phyloP scores from a whole-genome alignment of 2,888 invertebrate species.

The Lasius platythorax region DNA sequence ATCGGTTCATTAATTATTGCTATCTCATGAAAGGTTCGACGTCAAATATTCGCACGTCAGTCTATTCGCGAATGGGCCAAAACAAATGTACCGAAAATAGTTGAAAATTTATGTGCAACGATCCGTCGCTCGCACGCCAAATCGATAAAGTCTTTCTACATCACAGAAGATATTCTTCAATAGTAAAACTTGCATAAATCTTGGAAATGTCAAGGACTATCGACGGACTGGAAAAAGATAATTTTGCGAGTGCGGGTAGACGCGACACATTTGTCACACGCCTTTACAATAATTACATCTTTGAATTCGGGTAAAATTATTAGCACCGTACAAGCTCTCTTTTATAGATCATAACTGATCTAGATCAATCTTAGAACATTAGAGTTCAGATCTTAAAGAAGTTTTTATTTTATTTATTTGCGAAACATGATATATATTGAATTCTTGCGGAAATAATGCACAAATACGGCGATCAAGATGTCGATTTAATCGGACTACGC shows the following conservation, averaged over 20 bases:
- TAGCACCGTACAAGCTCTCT: neutral
- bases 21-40: neutral
- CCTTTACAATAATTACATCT: neutral
- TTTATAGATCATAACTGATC: neutral
- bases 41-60: neutral
- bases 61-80: neutral
- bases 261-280: neutral
- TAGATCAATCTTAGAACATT: neutral
- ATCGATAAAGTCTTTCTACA: constrained; percentile 42
- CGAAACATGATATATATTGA: neutral
- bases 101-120: constrained; percentile 28
- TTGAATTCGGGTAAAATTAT: neutral
- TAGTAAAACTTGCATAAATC: constrained; percentile 10
- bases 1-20: constrained; percentile 53
- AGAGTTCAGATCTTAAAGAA: neutral
- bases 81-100: constrained; percentile 31
- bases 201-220: constrained; percentile 21
- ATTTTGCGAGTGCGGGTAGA: neutral
- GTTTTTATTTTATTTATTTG: neutral
- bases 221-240: neutral
- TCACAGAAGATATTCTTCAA: neutral
- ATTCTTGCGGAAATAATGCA: neutral
- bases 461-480: neutral
- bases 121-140: constrained; percentile 16
- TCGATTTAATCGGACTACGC: neutral